A percentile compares a stretch with the other conserved stretches of the same genome.
phyloP scores from a whole-genome alignment of 1,140 invertebrate species.

The Anadara kagoshimensis region DNA sequence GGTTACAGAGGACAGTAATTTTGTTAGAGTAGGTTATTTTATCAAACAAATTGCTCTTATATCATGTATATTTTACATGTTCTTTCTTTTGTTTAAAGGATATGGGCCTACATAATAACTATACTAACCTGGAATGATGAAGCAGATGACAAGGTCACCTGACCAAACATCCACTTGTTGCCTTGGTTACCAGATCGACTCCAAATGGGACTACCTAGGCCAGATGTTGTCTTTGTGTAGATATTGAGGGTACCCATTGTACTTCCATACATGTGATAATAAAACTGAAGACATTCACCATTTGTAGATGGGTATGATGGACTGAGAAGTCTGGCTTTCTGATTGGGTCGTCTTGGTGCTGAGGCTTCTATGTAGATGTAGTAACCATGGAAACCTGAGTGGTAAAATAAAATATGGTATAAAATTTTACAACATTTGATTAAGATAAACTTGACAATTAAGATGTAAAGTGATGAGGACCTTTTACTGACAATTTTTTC shows the following conservation, averaged over 20 bases:
- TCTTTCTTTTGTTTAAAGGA: no score
- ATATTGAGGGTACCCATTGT: slow-evolving; percentile 61
- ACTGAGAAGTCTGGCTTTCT: slow-evolving; percentile 58
- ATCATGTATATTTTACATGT: no score
- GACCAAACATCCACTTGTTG: slow-evolving; percentile 60
- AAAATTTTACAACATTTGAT: no score
- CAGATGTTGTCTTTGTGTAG: slow-evolving; percentile 38
- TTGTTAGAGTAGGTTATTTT: no score
- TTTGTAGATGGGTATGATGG: slow-evolving; percentile 46
- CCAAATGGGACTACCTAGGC: slow-evolving; percentile 47
- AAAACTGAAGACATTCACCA: slow-evolving; percentile 65
- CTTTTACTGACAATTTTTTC: no score
- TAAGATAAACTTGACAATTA: no score
- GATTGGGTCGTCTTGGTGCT: slow-evolving; percentile 49
- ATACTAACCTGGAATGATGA: slow-evolving; percentile 53
- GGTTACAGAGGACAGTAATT: no score
- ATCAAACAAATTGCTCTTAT: no score
- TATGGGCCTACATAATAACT: no score
- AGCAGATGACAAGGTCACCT: slow-evolving; percentile 48
- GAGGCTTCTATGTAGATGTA: slow-evolving; percentile 70
- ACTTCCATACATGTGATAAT: slow-evolving; percentile 68
- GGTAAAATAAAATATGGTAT: no score
- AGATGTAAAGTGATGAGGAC: no score
- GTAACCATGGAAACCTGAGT: slow-evolving; percentile 44
- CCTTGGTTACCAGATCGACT: slow-evolving; percentile 61